Conservation (phyloP, 2,113 vertebrate species). For the Patagioenas fasciata region DNA sequence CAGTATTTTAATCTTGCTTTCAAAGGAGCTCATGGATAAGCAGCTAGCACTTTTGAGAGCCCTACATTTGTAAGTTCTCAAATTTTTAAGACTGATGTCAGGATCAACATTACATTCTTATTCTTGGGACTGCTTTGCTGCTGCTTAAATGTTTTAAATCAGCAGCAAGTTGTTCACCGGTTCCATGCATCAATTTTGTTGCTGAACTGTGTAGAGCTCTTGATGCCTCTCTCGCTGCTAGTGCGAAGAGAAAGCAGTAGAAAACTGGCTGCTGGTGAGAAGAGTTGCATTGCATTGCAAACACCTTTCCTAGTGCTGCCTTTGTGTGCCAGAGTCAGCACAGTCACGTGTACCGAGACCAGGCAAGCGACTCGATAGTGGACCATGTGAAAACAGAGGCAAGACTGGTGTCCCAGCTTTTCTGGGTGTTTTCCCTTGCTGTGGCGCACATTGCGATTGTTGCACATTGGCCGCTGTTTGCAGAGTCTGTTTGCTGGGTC, state of each 20-base stretch:
- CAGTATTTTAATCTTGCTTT: not conserved
- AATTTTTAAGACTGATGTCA: not conserved
- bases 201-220: not conserved
- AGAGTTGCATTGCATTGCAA: not conserved
- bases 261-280: not conserved
- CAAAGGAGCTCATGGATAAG: not conserved
- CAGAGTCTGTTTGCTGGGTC: not conserved
- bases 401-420: not conserved
- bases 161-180: not conserved
- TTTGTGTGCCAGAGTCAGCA: not conserved
- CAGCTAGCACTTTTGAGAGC: not conserved
- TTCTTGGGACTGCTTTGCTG: not conserved
- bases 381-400: not conserved
- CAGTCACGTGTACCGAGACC: not conserved
- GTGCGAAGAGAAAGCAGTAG: not conserved
- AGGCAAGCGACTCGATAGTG: not conserved
- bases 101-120: not conserved
- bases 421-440: not conserved
- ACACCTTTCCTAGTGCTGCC: not conserved
- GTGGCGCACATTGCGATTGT: accelerated
- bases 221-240: not conserved
- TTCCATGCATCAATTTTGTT: not conserved
- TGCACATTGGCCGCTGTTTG: not conserved
- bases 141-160: not conserved
- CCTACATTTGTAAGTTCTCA: not conserved